Evolutionary conservation across 2,888 invertebrate genomes (phyloP).

Genomic region (Parasteatoda lunata): DNA sequence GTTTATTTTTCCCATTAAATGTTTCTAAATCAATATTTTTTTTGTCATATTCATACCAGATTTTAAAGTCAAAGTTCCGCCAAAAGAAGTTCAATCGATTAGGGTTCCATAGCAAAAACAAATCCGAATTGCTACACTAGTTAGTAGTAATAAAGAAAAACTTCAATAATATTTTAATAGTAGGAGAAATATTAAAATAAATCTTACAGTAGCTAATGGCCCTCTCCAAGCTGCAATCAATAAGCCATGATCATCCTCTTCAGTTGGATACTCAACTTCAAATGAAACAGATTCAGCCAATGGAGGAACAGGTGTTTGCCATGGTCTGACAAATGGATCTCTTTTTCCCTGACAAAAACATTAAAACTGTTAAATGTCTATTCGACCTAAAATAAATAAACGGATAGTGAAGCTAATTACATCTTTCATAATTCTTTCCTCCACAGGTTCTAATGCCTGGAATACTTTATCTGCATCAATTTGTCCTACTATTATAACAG

Average conservation of each 20-base stretch:
- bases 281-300: slow-evolving; percentile 78
- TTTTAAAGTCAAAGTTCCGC: too few relatives aligned
- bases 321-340: slow-evolving; percentile 81
- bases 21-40: too few relatives aligned
- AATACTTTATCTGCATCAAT: slow-evolving; percentile 85
- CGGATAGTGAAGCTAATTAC: slow-evolving; percentile 64
- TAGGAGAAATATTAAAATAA: not conserved
- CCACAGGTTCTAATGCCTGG: slow-evolving; percentile 81
- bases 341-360: slow-evolving; percentile 72
- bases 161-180: too few relatives aligned
- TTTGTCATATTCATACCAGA: too few relatives aligned
- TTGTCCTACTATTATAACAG: slow-evolving; percentile 87
- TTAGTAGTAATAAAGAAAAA: too few relatives aligned
- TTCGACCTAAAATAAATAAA: not conserved
- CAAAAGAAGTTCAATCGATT: too few relatives aligned
- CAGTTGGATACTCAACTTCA: slow-evolving; percentile 84
- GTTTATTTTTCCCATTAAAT: too few relatives aligned
- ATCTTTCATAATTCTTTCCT: slow-evolving; percentile 81
- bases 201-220: slow-evolving; percentile 76
- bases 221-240: slow-evolving; percentile 87
- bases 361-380: not conserved
- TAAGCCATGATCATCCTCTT: slow-evolving; percentile 87
- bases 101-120: too few relatives aligned
- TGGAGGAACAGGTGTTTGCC: slow-evolving; percentile 84
- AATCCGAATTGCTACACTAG: too few relatives aligned